Evolutionary conservation across 1,140 invertebrate genomes (phyloP), one percentile per base, ranked within the genome.

Genomic region (Drosophila carrolli): DNA sequence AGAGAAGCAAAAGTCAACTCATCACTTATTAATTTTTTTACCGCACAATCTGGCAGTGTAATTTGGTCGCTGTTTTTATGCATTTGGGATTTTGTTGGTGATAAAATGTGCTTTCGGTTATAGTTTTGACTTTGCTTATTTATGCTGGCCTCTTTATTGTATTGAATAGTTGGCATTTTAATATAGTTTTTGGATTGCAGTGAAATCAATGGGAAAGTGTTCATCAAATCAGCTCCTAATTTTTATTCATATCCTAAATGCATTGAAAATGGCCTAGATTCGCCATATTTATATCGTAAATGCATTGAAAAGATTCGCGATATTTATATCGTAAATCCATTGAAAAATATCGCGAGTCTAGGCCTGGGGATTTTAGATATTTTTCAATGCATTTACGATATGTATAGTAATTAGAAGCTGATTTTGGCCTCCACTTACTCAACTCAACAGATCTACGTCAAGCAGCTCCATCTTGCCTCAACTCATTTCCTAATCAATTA

Each of bases 401-500:
- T 3, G 23, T 0, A 3, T 23, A 23, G 23, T 23, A 23, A 23
- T 23, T 23, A 23, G 23, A 3, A 23, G 23, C 23, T 23, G 23
- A 23, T 23, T 23, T 23, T 23, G 23, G 23, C 23, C 4, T 23
- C 23, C 3, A 23, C 23, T 23, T 23, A 23, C 23, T 23, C 23
- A 23, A 23, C 29, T 50, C 62, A 60, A 51, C 7, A 67, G 19
- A 23, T 23, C 53, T 14, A 19, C 37, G 19, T 27, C n/a, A 38
- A 47, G 32, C 29, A 8, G 32, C 43, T 55, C 11, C 51, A 75
- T 75, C 76, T 50, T 35, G 57, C 48, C 75, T 73, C 67, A 76
- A 63, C 83, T 86, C 66, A 86, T 86, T 82, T 79, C 75, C 66
- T 79, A 86, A 86, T 86, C 83, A 86, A 86, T 86, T 86, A 82